Conservation (phyloP, 2,888 invertebrate genomes). For the Volucella inflata region DNA sequence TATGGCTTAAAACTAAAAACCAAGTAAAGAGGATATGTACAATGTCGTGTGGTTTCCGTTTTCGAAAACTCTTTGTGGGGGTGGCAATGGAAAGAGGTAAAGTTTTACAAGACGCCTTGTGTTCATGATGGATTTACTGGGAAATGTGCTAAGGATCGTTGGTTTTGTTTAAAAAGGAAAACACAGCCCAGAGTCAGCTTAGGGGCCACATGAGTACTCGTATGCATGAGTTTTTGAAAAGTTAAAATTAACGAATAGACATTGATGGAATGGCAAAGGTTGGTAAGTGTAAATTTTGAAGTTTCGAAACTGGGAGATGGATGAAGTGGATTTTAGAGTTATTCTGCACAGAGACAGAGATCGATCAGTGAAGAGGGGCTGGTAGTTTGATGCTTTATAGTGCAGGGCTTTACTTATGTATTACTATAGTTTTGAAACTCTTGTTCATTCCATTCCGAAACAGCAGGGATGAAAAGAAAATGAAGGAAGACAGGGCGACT, state of each 20-base stretch:
- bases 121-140: slow-evolving; percentile 6
- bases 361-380: too few relatives aligned
- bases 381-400: too few relatives aligned
- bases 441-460: too few relatives aligned
- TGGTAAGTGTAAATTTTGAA: neutral
- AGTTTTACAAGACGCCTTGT: slow-evolving; percentile 15
- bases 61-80: neutral
- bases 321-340: too few relatives aligned
- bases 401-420: too few relatives aligned
- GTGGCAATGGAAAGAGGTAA: neutral
- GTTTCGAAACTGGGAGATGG: too few relatives aligned
- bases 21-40: slow-evolving; percentile 56
- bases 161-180: neutral
- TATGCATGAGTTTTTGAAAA: neutral
- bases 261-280: slow-evolving; percentile 59
- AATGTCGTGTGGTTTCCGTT: slow-evolving; percentile 62
- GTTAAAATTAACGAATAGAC: slow-evolving; percentile 13
- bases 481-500: too few relatives aligned
- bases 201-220: neutral
- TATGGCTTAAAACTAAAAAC: slow-evolving; percentile 64
- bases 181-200: neutral
- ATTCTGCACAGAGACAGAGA: too few relatives aligned
- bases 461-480: too few relatives aligned
- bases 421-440: too few relatives aligned
- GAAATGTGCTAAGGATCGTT: slow-evolving; percentile 13